Evolutionary conservation across 2,113 vertebrate species (phyloP).

Genomic region (Hippocampus guttulatus): DNA sequence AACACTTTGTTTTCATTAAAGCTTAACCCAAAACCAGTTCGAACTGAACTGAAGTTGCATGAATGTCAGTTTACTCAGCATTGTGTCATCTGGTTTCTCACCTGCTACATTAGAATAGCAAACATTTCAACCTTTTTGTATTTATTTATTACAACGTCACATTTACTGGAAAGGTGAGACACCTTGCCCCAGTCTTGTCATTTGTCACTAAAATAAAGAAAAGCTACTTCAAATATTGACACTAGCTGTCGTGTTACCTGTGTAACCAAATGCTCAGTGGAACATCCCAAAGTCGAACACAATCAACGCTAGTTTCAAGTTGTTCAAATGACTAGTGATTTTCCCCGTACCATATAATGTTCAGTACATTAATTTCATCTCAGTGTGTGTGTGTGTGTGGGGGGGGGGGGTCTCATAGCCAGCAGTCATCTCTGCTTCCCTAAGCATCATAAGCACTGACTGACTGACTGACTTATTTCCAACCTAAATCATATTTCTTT

Average conservation of each 20-base stretch:
- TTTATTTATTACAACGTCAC: not conserved
- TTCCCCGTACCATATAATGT: not conserved
- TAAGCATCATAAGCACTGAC: too few relatives aligned
- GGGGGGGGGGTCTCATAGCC: too few relatives aligned
- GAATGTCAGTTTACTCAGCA: not conserved
- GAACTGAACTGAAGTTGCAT: not conserved
- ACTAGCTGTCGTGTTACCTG: not conserved
- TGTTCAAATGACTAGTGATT: not conserved
- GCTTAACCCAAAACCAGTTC: not conserved
- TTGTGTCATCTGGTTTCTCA: constrained; percentile 2
- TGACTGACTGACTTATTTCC: too few relatives aligned
- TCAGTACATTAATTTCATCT: not conserved
- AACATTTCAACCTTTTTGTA: constrained; percentile 12
- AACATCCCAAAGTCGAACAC: not conserved
- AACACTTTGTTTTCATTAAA: not conserved
- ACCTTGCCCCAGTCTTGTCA: not conserved
- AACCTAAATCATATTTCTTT: too few relatives aligned
- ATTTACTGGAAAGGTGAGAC: constrained; percentile 1
- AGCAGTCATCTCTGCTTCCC: too few relatives aligned
- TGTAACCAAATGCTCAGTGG: constrained; percentile 1
- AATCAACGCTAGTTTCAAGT: not conserved
- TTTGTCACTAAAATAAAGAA: constrained; percentile 5
- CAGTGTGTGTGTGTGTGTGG: too few relatives aligned
- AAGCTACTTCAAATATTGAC: constrained; percentile 29
- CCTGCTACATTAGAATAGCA: constrained; percentile 10